Percentiles rank a stretch among this genome's conserved stretches.
These are phyloP conservation scores for Drosophila sp. DNA, from an alignment of 1,140 invertebrate species.

Conservation along the genomic window DNA sequence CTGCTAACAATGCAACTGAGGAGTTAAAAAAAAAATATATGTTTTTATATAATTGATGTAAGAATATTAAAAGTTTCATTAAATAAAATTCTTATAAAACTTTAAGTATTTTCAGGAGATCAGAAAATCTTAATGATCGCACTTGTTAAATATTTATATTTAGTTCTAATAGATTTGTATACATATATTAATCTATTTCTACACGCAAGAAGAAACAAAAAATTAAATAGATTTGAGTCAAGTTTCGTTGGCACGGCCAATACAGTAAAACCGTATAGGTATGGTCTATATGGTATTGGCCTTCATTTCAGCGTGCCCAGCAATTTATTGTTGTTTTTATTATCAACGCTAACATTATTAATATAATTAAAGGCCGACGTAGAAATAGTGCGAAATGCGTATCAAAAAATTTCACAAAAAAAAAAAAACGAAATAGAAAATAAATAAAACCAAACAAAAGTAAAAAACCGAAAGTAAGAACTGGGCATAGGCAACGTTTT, in stretches of 20 bases:
- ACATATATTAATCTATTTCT: conserved; percentile 16
- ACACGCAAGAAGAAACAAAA: neutral
- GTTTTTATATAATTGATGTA: too few species aligned
- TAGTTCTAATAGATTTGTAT: conserved; percentile 9
- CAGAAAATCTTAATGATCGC: neutral
- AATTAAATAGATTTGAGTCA: conserved; percentile 10
- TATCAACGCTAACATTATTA: conserved; percentile 55
- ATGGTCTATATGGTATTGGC: conserved; percentile 34
- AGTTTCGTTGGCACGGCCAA: conserved; percentile 7
- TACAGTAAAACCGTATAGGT: conserved; percentile 7
- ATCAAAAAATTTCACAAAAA: conserved; percentile 38
- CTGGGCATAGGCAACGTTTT: neutral
- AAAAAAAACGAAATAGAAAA: conserved; percentile 19
- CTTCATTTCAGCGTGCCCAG: conserved; percentile 45
- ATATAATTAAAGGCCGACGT: conserved; percentile 56
- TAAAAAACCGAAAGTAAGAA: neutral
- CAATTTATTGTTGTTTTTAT: conserved; percentile 62
- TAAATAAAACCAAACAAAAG: neutral
- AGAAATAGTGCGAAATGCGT: conserved; percentile 65
- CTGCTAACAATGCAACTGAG: too few species aligned
- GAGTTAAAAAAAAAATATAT: too few species aligned
- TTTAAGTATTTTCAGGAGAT: neutral
- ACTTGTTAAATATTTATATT: too few species aligned
- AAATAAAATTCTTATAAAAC: too few species aligned
- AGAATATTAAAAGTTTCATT: too few species aligned